Conservation (phyloP, 2,797 vertebrate genomes). For the Tarsius wallacei region DNA sequence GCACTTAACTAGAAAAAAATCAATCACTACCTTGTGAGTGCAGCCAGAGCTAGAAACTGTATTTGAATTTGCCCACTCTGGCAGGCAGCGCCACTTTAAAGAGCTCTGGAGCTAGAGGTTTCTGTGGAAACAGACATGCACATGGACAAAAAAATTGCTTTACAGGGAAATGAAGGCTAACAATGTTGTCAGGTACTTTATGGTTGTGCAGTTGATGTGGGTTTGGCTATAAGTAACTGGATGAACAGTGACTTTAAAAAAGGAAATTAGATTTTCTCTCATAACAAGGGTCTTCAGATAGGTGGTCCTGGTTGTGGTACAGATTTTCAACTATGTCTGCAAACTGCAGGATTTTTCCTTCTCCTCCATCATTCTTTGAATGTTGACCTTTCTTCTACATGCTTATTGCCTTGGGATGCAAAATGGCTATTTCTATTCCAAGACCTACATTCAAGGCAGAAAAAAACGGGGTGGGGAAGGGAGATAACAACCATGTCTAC, state of each 20-base stretch:
- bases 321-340: background rate
- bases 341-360: background rate
- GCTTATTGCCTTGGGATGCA: constrained; percentile 29
- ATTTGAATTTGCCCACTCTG: constrained; percentile 65
- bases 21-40: constrained; percentile 6
- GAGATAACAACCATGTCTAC: background rate
- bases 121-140: constrained; percentile 15
- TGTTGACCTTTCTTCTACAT: background rate
- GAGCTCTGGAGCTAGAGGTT: background rate
- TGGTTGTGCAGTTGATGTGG: background rate
- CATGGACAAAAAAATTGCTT: constrained; percentile 29
- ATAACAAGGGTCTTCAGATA: background rate
- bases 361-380: background rate
- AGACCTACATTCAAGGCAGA: background rate
- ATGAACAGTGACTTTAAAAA: constrained; percentile 16
- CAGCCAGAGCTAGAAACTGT: constrained; percentile 47
- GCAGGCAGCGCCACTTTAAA: constrained; percentile 51
- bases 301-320: background rate
- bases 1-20: constrained; percentile 67
- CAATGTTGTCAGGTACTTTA: background rate
- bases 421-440: constrained; percentile 31
- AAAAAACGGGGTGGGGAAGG: background rate
- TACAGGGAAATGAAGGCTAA: constrained; percentile 50
- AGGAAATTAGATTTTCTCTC: constrained; percentile 61
- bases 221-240: constrained; percentile 1